Evolutionary conservation across 2,888 invertebrate species (phyloP).

Genomic region (Saturnia pavonia): DNA sequence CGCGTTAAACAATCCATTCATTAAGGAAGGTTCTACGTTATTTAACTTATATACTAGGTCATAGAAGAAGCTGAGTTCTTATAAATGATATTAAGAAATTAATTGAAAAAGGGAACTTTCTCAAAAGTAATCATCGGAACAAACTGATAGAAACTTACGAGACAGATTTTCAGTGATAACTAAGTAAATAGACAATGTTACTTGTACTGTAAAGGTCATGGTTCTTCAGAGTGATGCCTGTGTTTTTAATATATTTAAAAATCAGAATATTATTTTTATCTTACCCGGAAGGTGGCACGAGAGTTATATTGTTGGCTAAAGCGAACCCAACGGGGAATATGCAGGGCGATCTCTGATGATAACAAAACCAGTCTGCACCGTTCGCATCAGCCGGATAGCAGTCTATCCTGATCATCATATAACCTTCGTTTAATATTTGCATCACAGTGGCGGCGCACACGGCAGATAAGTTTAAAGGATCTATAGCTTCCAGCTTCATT

Average conservation of each 20-base stretch:
- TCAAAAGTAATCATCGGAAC: too few relatives aligned
- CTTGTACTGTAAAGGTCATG: too few relatives aligned
- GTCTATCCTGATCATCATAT: conserved; percentile 98
- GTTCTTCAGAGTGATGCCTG: too few relatives aligned
- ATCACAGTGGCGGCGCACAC: conserved; percentile 98
- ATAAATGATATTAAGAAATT: too few relatives aligned
- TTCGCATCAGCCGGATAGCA: conserved; percentile 92
- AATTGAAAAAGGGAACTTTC: too few relatives aligned
- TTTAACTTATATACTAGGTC: too few relatives aligned
- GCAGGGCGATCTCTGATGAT: conserved; percentile 96
- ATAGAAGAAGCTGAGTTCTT: too few relatives aligned
- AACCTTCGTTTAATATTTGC: conserved; percentile 95
- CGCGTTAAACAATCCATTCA: too few relatives aligned
- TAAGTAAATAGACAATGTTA: too few relatives aligned
- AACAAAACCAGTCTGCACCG: conserved; percentile 98
- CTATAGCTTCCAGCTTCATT: conserved; percentile 98
- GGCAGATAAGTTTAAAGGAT: conserved; percentile 96
- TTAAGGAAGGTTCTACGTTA: too few relatives aligned
- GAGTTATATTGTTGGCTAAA: conserved; percentile 88
- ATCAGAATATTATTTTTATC: conserved; percentile 29
- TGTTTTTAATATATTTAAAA: background rate
- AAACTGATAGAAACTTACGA: too few relatives aligned
- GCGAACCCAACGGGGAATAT: conserved; percentile 98
- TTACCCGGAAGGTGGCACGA: conserved; percentile 91
- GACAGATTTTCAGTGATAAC: too few relatives aligned